Conservation (phyloP, 2,113 vertebrate species). For the Micronycteris hirsuta region DNA sequence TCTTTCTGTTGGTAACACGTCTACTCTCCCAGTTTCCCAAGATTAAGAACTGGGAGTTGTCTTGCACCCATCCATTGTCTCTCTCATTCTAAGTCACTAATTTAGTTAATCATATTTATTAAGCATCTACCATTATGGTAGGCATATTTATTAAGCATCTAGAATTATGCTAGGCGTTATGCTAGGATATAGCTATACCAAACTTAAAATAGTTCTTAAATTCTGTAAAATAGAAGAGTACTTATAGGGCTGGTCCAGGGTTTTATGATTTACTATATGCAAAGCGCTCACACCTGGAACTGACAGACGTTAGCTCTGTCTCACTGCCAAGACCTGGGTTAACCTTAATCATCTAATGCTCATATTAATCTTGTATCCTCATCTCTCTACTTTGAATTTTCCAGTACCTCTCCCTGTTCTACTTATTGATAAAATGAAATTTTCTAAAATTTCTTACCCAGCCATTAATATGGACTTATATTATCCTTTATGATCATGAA, state of each 20-base stretch:
- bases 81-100: neutral
- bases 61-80: neutral
- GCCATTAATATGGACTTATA: neutral
- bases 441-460: neutral
- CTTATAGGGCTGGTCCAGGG: neutral
- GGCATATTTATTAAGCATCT: neutral
- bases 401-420: neutral
- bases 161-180: neutral
- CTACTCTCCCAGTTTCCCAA: neutral
- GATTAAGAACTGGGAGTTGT: neutral
- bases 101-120: neutral
- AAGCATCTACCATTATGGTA: neutral
- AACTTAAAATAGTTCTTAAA: neutral
- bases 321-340: neutral
- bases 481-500: slow-evolving; percentile 2
- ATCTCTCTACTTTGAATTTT: neutral
- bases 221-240: neutral
- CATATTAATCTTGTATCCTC: neutral
- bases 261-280: neutral
- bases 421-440: neutral
- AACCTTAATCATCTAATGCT: neutral
- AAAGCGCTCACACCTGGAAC: neutral
- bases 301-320: neutral
- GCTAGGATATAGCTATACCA: neutral
- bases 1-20: neutral